Base-by-base conservation (phyloP, 2,888 invertebrate species). In the Mactromeris polynyma region DNA sequence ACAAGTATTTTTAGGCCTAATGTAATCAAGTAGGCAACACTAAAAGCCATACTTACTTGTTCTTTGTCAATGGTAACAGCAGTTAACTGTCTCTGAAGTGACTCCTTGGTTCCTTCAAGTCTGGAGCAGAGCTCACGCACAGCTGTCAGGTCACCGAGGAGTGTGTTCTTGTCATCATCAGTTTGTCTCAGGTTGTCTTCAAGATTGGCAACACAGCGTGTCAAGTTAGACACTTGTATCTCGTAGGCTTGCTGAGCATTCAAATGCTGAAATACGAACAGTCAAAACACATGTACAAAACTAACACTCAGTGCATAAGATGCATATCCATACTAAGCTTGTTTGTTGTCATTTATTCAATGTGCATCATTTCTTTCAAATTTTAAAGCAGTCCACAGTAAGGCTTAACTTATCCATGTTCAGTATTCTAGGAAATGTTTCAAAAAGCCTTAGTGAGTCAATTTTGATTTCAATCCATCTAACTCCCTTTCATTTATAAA, bases 51-150 rank as follows among this genome's bases (percentile, higher is more conserved):
- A 54, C 87, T 58, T 89, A 97, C 96, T 95, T 96, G 96, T 90
- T 97, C 96, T 78, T 95, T 95, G 86, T 97, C 97, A 58, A 96
- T 93, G 73, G 95, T 94, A 36, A 95, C 92, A n/a, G 95, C 93
- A 26, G 96, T 95, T 46, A 97, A 92, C 86, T 96, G 96, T 42
- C 96, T 93, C 91, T 96, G 96, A 54, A 96, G 92, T 2, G 95
- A 93, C 73, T 97, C 97, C 90, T 96, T 97, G 40, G 94, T 94
- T 0, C 94, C 94, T 93, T 97, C 97, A 17, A 97, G 94, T 46
- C 95, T 93, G 26, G 96, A 94, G 90, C 96, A 96, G 36, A 97
- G 95, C 90, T 97, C 96, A 40, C 96, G 93, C 2, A 96, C 95
- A 14, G 97, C 96, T 0, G 95, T 94, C 69, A 97, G 92, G 89